Conservation (phyloP, 2,113 vertebrate genomes). For the Ardeotis arabs region DNA sequence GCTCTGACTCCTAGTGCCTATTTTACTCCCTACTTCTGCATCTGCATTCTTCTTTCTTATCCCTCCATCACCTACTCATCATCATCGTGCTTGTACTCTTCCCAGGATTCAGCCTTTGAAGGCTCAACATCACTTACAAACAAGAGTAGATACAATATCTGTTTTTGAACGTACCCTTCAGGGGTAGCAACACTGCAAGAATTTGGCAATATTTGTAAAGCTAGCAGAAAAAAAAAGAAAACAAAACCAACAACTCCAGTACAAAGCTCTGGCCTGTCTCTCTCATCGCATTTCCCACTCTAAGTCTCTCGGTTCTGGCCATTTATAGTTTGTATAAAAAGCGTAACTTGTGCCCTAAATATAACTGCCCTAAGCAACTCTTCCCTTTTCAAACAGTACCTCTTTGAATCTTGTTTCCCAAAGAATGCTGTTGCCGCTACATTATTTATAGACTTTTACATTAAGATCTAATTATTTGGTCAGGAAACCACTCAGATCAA, state of each 20-base stretch:
- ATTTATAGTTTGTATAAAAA: slow-evolving; percentile 67
- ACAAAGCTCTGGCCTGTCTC: background rate
- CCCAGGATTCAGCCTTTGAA: background rate
- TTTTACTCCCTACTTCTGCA: background rate
- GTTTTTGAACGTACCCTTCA: background rate
- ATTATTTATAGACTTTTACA: slow-evolving; percentile 49
- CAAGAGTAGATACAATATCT: background rate
- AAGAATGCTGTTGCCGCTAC: background rate
- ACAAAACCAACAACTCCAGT: background rate
- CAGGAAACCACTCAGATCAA: background rate
- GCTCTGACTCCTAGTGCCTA: background rate
- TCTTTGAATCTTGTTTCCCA: slow-evolving; percentile 44
- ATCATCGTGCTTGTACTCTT: background rate
- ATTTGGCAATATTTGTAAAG: background rate
- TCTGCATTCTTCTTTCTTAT: background rate
- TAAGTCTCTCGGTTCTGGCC: background rate
- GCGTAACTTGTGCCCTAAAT: slow-evolving; percentile 61
- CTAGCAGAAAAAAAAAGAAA: background rate
- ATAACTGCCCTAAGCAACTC: slow-evolving; percentile 44
- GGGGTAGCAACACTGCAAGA: background rate
- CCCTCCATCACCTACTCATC: background rate
- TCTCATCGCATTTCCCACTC: background rate
- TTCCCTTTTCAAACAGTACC: background rate
- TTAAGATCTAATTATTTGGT: background rate
- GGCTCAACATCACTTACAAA: background rate